Conservation (phyloP, 1,140 invertebrate species). For the Drosophila ohnishii region DNA sequence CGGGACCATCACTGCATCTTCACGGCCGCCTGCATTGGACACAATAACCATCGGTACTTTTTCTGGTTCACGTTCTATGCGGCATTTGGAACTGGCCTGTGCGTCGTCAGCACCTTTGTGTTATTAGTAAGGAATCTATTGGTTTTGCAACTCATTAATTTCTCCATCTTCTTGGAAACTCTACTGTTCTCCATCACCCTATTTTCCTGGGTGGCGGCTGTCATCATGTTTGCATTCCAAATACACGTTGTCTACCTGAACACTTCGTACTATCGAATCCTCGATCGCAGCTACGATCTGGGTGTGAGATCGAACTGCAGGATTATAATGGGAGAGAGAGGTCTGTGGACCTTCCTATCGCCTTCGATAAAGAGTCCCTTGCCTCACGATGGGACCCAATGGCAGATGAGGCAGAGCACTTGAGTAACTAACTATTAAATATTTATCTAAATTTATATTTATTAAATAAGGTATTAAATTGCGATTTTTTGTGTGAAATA, state of each 20-base stretch:
- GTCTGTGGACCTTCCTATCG: conserved; percentile 13
- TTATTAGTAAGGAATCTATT: conserved; percentile 84
- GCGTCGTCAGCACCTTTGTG: conserved; percentile 87
- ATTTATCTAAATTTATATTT: not conserved
- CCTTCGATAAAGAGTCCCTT: conserved; percentile 18
- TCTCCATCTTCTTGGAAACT: not conserved
- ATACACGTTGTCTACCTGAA: conserved; percentile 14
- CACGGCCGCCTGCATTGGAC: conserved; percentile 93
- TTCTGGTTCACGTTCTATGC: conserved; percentile 91
- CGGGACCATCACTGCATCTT: conserved; percentile 98
- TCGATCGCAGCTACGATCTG: conserved; percentile 3
- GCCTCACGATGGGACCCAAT: conserved; percentile 22
- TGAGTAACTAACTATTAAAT: too few species aligned
- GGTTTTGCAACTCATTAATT: too few species aligned
- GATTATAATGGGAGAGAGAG: conserved; percentile 8
- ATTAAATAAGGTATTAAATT: not conserved
- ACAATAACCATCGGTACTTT: conserved; percentile 95
- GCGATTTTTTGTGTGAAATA: not conserved
- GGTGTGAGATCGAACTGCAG: conserved; percentile 7
- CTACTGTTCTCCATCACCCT: not conserved
- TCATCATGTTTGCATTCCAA: conserved; percentile 19
- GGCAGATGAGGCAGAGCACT: not conserved
- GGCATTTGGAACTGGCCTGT: conserved; percentile 87
- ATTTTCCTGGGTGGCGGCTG: not conserved
- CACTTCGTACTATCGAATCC: not conserved